A percentile compares a stretch with the other conserved stretches of the same genome.
phyloP scores from a whole-genome alignment of 2,797 vertebrate genomes.

The Acanthornis magna region DNA sequence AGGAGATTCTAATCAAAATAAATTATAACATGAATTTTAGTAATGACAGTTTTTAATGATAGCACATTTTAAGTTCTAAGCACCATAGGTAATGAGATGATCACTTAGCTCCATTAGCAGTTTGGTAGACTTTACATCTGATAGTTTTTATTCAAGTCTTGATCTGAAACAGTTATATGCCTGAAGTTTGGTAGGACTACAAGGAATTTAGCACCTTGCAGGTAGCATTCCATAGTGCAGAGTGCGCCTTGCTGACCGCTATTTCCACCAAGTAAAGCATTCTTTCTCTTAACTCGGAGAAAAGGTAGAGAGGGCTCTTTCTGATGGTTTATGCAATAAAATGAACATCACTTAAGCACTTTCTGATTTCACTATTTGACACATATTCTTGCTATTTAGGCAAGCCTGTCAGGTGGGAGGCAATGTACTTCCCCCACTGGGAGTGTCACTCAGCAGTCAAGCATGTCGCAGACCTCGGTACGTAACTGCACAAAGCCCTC shows the following conservation, averaged over 20 bases:
- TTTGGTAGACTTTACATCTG: background rate
- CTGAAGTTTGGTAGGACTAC: background rate
- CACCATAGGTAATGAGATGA: background rate
- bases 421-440: conserved; percentile 82
- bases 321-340: conserved; percentile 36
- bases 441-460: conserved; percentile 82
- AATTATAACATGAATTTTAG: background rate
- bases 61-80: background rate
- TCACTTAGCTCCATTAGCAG: background rate
- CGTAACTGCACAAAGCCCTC: conserved; percentile 65
- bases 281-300: background rate
- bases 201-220: background rate
- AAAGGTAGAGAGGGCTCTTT: conserved; percentile 18
- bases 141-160: background rate
- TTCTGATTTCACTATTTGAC: conserved; percentile 56
- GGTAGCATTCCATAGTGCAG: background rate
- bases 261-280: background rate
- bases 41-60: background rate
- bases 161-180: background rate
- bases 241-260: background rate
- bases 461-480: conserved; percentile 87
- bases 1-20: background rate
- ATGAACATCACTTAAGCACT: conserved; percentile 53
- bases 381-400: conserved; percentile 76
- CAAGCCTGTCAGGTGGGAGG: conserved; percentile 85